Conservation (phyloP, 2,113 vertebrate genomes). For the Carassius auratus region DNA sequence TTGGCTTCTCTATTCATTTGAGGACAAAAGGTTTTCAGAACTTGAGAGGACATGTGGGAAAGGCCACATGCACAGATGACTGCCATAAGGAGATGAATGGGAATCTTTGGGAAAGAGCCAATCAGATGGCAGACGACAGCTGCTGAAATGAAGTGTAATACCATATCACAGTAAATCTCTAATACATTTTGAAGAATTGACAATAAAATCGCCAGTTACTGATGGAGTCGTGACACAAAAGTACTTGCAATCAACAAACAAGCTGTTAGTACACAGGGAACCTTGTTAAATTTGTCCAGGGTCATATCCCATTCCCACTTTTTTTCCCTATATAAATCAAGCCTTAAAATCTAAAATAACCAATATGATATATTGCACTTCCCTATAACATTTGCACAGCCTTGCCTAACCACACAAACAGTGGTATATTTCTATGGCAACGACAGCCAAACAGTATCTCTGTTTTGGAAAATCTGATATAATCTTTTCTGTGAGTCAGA, state of each 20-base stretch:
- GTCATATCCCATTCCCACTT: background rate
- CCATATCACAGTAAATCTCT: background rate
- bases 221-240: background rate
- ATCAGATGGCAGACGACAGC: background rate
- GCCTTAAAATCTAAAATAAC: background rate
- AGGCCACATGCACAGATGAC: background rate
- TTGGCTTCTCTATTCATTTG: background rate
- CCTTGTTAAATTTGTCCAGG: background rate
- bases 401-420: slow-evolving; percentile 5
- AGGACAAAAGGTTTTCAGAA: background rate
- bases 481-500: slow-evolving; percentile 43
- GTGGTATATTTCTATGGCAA: slow-evolving; percentile 36
- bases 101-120: slow-evolving; percentile 10
- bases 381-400: background rate
- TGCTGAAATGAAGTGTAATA: background rate
- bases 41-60: background rate
- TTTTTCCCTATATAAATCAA: background rate
- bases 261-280: background rate
- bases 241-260: background rate
- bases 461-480: slow-evolving; percentile 46
- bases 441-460: slow-evolving; percentile 29
- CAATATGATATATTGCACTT: background rate
- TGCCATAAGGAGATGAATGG: slow-evolving; percentile 12
- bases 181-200: background rate
- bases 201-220: background rate